These are phyloP conservation scores for Macaca mulatta DNA, from an alignment of 2,113 vertebrate genomes.

Conservation along the genomic window DNA sequence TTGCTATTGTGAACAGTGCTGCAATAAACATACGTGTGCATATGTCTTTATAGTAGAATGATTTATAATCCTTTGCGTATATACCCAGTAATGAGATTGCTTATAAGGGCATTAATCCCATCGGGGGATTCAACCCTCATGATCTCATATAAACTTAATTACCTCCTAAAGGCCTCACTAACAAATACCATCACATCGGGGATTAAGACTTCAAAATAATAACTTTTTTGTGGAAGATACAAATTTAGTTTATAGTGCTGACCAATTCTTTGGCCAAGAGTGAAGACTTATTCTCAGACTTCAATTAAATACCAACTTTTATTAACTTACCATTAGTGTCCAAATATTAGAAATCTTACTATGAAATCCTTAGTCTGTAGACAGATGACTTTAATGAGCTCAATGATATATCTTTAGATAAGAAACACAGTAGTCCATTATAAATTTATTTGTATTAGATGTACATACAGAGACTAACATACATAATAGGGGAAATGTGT, in stretches of 20 bases:
- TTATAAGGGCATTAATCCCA: not conserved
- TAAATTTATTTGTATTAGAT: not conserved
- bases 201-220: not conserved
- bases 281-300: not conserved
- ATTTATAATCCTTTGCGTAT: no score
- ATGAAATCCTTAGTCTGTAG: not conserved
- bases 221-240: not conserved
- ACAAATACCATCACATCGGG: not conserved
- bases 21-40: no score
- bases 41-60: no score
- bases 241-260: not conserved
- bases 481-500: not conserved
- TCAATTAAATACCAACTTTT: not conserved
- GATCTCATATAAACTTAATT: not conserved
- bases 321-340: not conserved
- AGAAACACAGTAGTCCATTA: not conserved
- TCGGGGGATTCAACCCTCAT: not conserved
- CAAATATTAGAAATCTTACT: not conserved
- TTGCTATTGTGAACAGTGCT: no score
- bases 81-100: no score
- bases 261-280: not conserved
- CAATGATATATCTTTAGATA: not conserved
- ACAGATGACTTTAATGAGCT: not conserved
- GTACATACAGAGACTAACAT: not conserved
- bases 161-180: not conserved